These are phyloP conservation scores for Hydropsyche betteni DNA, from an alignment of 2,888 invertebrate species.

Conservation along the genomic window DNA sequence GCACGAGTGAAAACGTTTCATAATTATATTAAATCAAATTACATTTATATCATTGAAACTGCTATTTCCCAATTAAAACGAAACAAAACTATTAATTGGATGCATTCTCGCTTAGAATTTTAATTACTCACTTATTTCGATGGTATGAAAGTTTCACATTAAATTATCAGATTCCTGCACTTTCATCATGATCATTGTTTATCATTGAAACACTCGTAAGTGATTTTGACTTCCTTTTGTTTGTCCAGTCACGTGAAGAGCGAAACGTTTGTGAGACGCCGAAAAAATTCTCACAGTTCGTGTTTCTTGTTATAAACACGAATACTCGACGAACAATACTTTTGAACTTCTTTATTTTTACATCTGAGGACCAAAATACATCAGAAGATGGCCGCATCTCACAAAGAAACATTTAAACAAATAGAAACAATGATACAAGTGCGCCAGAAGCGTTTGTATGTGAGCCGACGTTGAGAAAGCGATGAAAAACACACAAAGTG, in stretches of 20 bases:
- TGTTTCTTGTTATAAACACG: conserved; percentile 13
- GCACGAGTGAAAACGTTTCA: too few relatives aligned
- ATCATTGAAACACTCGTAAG: conserved; percentile 27
- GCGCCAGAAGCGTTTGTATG: background rate
- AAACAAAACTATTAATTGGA: too few relatives aligned
- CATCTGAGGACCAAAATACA: background rate
- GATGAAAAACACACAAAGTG: too few relatives aligned
- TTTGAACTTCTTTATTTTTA: background rate
- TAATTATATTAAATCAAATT: too few relatives aligned
- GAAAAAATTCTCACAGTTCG: conserved; percentile 18
- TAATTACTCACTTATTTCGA: background rate
- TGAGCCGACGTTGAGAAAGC: background rate
- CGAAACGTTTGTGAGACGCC: conserved; percentile 4
- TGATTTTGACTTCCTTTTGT: conserved; percentile 22
- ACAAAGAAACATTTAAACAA: conserved; percentile 20
- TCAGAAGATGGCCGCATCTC: conserved; percentile 21
- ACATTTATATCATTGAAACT: too few relatives aligned
- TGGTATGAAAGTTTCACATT: background rate
- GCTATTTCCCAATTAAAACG: too few relatives aligned
- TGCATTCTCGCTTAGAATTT: too few relatives aligned
- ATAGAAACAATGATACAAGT: conserved; percentile 32
- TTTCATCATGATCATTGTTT: conserved; percentile 19
- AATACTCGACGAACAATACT: conserved; percentile 17
- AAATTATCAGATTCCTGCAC: background rate
- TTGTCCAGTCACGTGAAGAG: background rate